phyloP scores from a whole-genome alignment of 37 sponge, comb jelly and placozoan genomes.

The Diacarnus erythraeanus region DNA sequence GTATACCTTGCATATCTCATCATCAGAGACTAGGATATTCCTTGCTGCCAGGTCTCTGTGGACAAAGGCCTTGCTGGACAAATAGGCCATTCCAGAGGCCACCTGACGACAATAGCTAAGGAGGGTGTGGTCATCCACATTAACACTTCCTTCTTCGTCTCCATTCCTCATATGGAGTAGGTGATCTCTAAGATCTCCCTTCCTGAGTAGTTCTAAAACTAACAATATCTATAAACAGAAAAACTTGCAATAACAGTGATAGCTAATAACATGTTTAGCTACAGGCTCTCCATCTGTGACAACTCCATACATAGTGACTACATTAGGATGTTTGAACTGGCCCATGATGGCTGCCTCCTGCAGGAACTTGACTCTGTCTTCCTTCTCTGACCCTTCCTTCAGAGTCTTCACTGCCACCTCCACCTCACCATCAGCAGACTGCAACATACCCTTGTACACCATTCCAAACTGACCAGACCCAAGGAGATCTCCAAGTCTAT shows the following conservation, averaged over 20 bases:
- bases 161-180: background rate
- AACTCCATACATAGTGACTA: background rate
- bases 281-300: conserved; percentile 10
- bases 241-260: background rate
- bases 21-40: conserved; percentile 10
- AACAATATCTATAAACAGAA: background rate
- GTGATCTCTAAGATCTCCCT: conserved; percentile 3
- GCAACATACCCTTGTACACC: conserved; percentile 21
- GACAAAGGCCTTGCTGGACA: conserved; percentile 10
- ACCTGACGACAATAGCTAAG: conserved; percentile 16
- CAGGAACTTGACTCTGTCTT: conserved; percentile 23
- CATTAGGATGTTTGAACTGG: conserved; percentile 10
- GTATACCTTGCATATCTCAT: conserved; percentile 6
- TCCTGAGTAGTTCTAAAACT: background rate
- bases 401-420: conserved; percentile 45
- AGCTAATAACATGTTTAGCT: background rate
- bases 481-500: conserved; percentile 1
- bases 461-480: conserved; percentile 27
- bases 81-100: conserved; percentile 7
- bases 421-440: background rate
- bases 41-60: conserved; percentile 20
- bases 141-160: background rate
- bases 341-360: conserved; percentile 26
- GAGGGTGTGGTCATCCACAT: conserved; percentile 11
- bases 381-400: conserved; percentile 18